These are phyloP conservation scores for Thymelicus sylvestris DNA, from an alignment of 2,888 invertebrate genomes.

Conservation along the genomic window DNA sequence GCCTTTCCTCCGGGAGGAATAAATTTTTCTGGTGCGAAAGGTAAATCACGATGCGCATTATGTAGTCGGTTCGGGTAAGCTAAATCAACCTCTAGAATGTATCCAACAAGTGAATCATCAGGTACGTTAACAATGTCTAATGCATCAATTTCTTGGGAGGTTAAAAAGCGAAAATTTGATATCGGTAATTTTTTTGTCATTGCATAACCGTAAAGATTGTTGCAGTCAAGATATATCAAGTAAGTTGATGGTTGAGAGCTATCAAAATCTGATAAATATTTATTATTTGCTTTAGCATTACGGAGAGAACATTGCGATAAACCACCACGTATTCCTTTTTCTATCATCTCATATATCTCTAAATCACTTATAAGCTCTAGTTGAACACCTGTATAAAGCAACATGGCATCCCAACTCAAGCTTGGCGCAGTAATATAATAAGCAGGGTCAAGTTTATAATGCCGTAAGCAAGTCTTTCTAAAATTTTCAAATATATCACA, in stretches of 20 bases:
- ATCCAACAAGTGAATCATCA: conserved; percentile 42
- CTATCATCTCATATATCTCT: too few relatives aligned
- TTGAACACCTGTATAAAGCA: neutral
- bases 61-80: conserved; percentile 40
- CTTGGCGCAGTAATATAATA: neutral
- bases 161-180: conserved; percentile 37
- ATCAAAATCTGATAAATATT: conserved; percentile 3
- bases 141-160: conserved; percentile 29
- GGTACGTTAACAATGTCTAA: conserved; percentile 31
- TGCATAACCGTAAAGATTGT: conserved; percentile 29
- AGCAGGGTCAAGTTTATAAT: neutral
- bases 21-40: neutral
- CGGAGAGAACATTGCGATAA: neutral
- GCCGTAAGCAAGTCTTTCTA: neutral
- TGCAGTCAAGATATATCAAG: conserved; percentile 16
- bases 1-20: neutral
- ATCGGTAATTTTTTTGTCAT: conserved; percentile 41
- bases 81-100: conserved; percentile 48
- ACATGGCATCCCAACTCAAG: neutral
- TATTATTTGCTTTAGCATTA: neutral
- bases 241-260: conserved; percentile 3
- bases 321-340: conserved; percentile 5
- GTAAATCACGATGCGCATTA: conserved; percentile 40
- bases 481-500: conserved; percentile 5
- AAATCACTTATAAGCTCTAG: neutral